Evolutionary conservation across 2,888 invertebrate species (phyloP).

Genomic region (Heliconius sara): DNA sequence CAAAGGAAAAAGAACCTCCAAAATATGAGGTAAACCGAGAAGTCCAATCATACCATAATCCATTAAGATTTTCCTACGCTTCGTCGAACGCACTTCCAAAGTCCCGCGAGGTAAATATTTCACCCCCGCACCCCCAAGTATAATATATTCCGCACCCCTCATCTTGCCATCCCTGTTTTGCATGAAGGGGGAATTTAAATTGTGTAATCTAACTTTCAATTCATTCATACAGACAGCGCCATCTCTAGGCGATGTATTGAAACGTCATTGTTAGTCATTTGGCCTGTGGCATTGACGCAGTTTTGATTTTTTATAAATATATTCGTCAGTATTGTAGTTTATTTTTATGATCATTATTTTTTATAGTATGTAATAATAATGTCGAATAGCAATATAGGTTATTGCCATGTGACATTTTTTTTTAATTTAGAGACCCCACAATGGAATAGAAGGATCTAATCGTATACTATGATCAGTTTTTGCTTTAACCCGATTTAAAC

Average conservation of each 20-base stretch:
- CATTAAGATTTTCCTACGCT: constrained; percentile 81
- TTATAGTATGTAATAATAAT: not conserved
- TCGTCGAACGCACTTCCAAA: constrained; percentile 78
- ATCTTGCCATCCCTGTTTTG: constrained; percentile 83
- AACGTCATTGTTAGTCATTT: constrained; percentile 77
- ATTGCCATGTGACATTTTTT: not conserved
- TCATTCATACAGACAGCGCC: constrained; percentile 84
- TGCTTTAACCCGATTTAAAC: not conserved
- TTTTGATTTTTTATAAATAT: not conserved
- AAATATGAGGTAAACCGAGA: constrained; percentile 75
- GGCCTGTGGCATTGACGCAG: constrained; percentile 16
- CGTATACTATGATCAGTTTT: not conserved
- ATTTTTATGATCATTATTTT: not conserved
- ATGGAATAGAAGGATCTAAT: not conserved
- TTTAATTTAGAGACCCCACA: not conserved
- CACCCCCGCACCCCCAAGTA: constrained; percentile 64
- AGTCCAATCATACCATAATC: constrained; percentile 81
- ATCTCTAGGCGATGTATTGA: constrained; percentile 83
- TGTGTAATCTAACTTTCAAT: constrained; percentile 85
- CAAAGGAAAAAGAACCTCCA: constrained; percentile 61
- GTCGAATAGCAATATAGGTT: not conserved
- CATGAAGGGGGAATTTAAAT: constrained; percentile 84
- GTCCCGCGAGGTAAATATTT: constrained; percentile 82
- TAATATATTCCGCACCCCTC: constrained; percentile 79
- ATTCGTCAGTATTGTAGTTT: not conserved